phyloP scores from a whole-genome alignment of 2,797 vertebrate species.

The Clamator glandarius region DNA sequence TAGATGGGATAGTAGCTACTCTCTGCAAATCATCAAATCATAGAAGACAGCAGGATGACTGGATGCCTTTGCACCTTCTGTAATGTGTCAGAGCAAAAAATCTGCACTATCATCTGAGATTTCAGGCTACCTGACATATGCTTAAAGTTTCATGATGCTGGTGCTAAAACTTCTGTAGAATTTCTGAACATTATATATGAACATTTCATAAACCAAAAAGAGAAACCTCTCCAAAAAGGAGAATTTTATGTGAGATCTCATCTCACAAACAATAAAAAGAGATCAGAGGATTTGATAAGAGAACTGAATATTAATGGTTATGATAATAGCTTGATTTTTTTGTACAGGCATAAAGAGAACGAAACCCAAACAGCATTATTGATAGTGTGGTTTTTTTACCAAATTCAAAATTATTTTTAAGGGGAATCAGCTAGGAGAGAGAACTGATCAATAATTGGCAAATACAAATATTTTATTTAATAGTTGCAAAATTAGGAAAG shows the following conservation, averaged over 20 bases:
- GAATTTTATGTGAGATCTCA: neutral
- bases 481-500: neutral
- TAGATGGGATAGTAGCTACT: slow-evolving; percentile 37
- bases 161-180: neutral
- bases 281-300: neutral
- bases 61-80: slow-evolving; percentile 20
- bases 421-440: neutral
- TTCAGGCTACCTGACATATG: neutral
- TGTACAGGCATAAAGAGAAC: neutral
- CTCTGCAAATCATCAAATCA: slow-evolving; percentile 52
- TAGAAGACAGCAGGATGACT: slow-evolving; percentile 14
- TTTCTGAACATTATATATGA: neutral
- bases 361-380: neutral
- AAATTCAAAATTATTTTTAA: neutral
- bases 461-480: neutral
- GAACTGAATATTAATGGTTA: neutral
- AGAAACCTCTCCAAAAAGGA: neutral
- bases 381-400: neutral
- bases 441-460: neutral
- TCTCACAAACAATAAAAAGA: neutral
- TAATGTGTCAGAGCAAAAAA: slow-evolving; percentile 14
- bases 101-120: neutral
- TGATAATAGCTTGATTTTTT: neutral
- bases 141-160: neutral
- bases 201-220: neutral